Evolutionary conservation across 37 sponge, comb jelly and placozoan genomes (phyloP), one percentile per base, ranked within the genome.

Genomic region (Beroe forskalii): DNA sequence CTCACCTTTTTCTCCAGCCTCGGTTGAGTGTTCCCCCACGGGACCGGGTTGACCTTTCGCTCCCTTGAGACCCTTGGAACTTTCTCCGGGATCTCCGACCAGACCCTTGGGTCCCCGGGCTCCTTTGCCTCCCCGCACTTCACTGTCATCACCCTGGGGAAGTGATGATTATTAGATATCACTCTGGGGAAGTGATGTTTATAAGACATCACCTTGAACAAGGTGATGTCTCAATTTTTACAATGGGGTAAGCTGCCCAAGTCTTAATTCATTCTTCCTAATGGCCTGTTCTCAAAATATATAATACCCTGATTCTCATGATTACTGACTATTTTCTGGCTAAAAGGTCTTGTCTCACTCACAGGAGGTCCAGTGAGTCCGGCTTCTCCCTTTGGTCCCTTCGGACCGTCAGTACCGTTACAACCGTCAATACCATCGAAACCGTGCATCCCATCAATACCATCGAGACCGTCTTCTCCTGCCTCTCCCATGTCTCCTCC

Each of bases 401-500:
- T 17, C 19, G 9, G 2, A 44, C 48, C 86, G 55, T 80, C 86
- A 41, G 86, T 80, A 43, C 86, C 86, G 31, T 80, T 80, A 43
- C 86, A 80, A 44, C 86, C 86, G 22, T 80, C 86, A 23, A 44
- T 41, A 44, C 86, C 86, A 48, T 9, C 28, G 4, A 80, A 38
- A 41, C 86, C 86, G 55, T 80, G 38, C n/a, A 33, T n/a, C 39
- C 86, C 86, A 43, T 80, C 86, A 38, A 41, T 38, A 27, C 86
- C 86, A 12, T 42, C 27, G 30, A 44, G 20, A 80, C 86, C 86
- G 86, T 35, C 27, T 25, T 14, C 28, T 12, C 86, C 86, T 14
- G 1, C 14, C 35, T 44, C 55, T 44, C 86, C 86, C 14, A 22
- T 4, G 25, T n/a, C 24, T 38, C 86, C 86, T 4, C 8, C 12